Evolutionary conservation across 2,888 invertebrate species (phyloP), one percentile per base, ranked within the genome.

Genomic region (Aspidiotus rigidus): DNA sequence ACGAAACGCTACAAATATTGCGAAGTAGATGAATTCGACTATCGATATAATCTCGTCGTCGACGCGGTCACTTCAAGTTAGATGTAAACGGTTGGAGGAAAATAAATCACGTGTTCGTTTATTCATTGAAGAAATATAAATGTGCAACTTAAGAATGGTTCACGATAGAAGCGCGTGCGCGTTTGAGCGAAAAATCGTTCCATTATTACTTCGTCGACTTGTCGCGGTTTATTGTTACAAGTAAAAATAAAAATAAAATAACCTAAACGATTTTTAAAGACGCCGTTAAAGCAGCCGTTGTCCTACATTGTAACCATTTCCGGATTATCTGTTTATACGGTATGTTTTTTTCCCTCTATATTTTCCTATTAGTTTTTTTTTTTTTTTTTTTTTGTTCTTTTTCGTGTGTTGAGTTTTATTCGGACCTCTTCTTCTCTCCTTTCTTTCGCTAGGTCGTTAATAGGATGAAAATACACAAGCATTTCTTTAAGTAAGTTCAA

Each of bases 251-350:
- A 56, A 61, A 41, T 17, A 39, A 17, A 42, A 44, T n/a, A 44
- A 59, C 49, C 49, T 53, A 53, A 63, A 63, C 40, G 44, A 66
- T 28, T 57, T 66, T 66, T 57, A 53, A 49, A 64, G 44, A 59
- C 17, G 28, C 59, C 57, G 66, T 66, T 49, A 57, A 56, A 64
- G 56, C 59, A 66, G 66, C 66, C 66, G 17, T 66, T 57, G 66
- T 66, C 66, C 66, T 66, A 66, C 66, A 66, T 66, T 66, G 66
- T 66, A 57, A 42, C 66, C 66, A 42, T 66, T 66, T 66, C 66
- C 66, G 66, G 66, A 66, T 66, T 66, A 66, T 66, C 42, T 59
- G 57, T 66, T 55, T 53, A 63, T 13, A 13, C n/a, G 10, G 10
- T 49, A 49, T 49, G 10, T 49, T 49, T 13, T 49, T 49, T n/a